Evolutionary conservation across 2,113 vertebrate genomes (phyloP).

Genomic region (Girardinichthys multiradiatus): DNA sequence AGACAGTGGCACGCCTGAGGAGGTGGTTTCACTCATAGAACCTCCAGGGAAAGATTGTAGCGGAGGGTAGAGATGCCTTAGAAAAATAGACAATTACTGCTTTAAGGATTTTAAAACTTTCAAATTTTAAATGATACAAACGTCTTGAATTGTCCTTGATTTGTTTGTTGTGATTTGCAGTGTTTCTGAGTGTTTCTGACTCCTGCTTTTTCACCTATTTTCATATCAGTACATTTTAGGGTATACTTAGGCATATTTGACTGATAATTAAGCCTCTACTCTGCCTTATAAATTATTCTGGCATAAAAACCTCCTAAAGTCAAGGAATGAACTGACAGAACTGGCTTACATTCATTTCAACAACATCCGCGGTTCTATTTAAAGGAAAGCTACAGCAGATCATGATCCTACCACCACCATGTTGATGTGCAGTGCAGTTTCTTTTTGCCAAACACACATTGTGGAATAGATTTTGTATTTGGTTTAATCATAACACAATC

Average conservation of each 20-base stretch:
- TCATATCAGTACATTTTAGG: not conserved
- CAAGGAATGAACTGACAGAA: too few species aligned
- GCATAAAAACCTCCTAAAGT: too few species aligned
- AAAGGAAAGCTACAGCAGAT: too few species aligned
- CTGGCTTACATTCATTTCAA: too few species aligned
- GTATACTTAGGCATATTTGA: not conserved
- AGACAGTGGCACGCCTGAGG: conserved; percentile 78
- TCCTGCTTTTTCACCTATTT: not conserved
- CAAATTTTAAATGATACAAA: not conserved
- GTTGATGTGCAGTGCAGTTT: not conserved
- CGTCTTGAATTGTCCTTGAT: not conserved
- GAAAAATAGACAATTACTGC: too few species aligned
- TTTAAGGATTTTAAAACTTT: not conserved
- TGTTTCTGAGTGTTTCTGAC: not conserved
- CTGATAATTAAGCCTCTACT: not conserved
- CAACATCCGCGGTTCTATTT: too few species aligned
- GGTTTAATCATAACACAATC: too few species aligned
- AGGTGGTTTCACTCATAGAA: conserved; percentile 83
- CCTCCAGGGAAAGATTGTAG: not conserved
- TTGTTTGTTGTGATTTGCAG: not conserved
- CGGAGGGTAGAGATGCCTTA: too few species aligned
- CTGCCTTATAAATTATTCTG: not conserved
- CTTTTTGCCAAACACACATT: not conserved
- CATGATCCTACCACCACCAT: too few species aligned
- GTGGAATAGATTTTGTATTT: too few species aligned